Evolutionary conservation across 2,888 invertebrate genomes (phyloP).

Genomic region (Coelogynopora nodosa): DNA sequence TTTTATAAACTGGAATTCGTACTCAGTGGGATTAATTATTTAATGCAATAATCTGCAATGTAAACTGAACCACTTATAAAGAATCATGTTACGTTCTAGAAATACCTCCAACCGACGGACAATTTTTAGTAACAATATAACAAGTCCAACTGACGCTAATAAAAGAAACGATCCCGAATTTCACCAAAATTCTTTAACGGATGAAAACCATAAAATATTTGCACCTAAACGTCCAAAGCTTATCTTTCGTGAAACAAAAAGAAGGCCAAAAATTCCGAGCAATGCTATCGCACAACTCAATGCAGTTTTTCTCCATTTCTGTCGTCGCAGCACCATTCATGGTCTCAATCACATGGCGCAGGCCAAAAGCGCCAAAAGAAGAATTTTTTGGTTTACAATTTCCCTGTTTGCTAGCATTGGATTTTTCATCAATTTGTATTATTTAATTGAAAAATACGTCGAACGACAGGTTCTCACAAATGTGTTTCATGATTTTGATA

Average conservation of each 20-base stretch:
- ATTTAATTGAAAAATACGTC: constrained; percentile 44
- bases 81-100: background rate
- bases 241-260: no score
- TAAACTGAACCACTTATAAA: background rate
- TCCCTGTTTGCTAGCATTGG: constrained; percentile 38
- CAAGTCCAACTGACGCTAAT: background rate
- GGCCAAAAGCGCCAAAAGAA: constrained; percentile 38
- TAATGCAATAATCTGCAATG: background rate
- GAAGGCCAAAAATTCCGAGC: background rate
- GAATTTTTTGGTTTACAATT: constrained; percentile 44
- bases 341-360: constrained; percentile 47
- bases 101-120: background rate
- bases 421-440: constrained; percentile 43
- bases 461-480: constrained; percentile 44
- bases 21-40: background rate
- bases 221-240: background rate
- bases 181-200: background rate
- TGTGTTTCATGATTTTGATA: constrained; percentile 40
- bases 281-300: background rate
- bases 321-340: constrained; percentile 45
- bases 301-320: constrained; percentile 41
- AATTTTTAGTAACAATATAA: background rate
- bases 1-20: no score
- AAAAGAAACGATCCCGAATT: background rate
- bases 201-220: background rate